phyloP scores from a whole-genome alignment of 2,888 invertebrate genomes.

The Stenichneumon culpator region DNA sequence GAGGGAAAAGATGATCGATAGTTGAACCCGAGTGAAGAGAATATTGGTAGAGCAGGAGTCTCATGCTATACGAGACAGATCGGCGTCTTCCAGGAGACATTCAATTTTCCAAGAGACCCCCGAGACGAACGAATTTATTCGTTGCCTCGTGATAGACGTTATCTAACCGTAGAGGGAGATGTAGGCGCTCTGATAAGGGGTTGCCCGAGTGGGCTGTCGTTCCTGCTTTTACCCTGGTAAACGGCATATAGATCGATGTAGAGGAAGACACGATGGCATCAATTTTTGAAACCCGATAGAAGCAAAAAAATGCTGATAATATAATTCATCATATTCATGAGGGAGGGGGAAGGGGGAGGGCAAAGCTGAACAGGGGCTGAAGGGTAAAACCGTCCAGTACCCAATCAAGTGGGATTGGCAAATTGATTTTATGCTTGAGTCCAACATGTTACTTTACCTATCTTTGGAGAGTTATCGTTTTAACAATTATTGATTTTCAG shows the following conservation, averaged over 20 bases:
- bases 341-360: too few species aligned
- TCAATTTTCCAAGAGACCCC: constrained; percentile 49
- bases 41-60: constrained; percentile 2
- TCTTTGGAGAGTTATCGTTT: too few species aligned
- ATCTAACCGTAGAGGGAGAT: not conserved
- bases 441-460: too few species aligned
- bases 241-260: constrained; percentile 12
- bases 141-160: constrained; percentile 31
- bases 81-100: constrained; percentile 55
- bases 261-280: too few species aligned
- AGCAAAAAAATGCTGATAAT: too few species aligned
- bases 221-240: not conserved
- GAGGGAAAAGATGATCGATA: constrained; percentile 20
- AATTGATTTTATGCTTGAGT: too few species aligned
- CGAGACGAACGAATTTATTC: constrained; percentile 56
- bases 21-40: constrained; percentile 41
- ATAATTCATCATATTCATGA: too few species aligned
- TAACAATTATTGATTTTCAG: too few species aligned
- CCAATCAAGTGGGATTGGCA: too few species aligned
- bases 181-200: not conserved
- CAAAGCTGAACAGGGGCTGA: too few species aligned
- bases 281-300: too few species aligned
- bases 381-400: too few species aligned
- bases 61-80: constrained; percentile 39
- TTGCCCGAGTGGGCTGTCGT: not conserved